Percentiles rank a stretch among this genome's conserved stretches.
These are phyloP conservation scores for Itoplectis maculator DNA, from an alignment of 2,888 invertebrate species.

Conservation along the genomic window DNA sequence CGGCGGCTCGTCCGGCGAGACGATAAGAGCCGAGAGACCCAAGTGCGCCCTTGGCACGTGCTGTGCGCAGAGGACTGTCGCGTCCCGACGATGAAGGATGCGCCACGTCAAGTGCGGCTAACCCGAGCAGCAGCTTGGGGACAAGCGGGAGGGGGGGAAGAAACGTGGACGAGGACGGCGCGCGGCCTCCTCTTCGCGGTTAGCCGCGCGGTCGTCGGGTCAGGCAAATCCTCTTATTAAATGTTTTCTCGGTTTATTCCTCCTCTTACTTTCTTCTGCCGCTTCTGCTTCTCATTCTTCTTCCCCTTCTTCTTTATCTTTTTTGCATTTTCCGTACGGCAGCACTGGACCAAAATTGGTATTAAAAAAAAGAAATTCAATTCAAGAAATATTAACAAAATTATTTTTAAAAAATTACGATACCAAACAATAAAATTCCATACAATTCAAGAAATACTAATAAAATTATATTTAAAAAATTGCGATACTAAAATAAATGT, in stretches of 20 bases:
- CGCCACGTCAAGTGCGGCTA: constrained; percentile 28
- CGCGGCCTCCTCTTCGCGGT: constrained; percentile 29
- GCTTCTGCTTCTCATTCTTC: too few species aligned
- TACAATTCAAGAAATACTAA: too few species aligned
- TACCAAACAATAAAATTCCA: too few species aligned
- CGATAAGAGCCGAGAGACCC: neutral
- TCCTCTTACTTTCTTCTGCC: neutral
- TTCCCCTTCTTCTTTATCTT: too few species aligned
- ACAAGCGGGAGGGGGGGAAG: too few species aligned
- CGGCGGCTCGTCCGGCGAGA: neutral
- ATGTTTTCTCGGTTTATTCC: constrained; percentile 32
- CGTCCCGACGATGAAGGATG: constrained; percentile 26
- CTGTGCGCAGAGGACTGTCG: constrained; percentile 23
- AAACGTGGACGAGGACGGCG: constrained; percentile 5
- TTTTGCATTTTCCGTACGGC: too few species aligned
- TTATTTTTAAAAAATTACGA: too few species aligned
- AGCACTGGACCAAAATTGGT: too few species aligned
- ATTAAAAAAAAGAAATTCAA: too few species aligned
- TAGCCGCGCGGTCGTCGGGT: constrained; percentile 35
- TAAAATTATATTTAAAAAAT: too few species aligned
- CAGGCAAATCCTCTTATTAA: constrained; percentile 38
- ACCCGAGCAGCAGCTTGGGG: constrained; percentile 20
- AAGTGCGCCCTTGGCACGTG: constrained; percentile 28
- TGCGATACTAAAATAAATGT: too few species aligned
- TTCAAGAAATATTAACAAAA: too few species aligned